These are phyloP conservation scores for Spodoptera frugiperda DNA, from an alignment of 1,140 invertebrate species.

Conservation along the genomic window DNA sequence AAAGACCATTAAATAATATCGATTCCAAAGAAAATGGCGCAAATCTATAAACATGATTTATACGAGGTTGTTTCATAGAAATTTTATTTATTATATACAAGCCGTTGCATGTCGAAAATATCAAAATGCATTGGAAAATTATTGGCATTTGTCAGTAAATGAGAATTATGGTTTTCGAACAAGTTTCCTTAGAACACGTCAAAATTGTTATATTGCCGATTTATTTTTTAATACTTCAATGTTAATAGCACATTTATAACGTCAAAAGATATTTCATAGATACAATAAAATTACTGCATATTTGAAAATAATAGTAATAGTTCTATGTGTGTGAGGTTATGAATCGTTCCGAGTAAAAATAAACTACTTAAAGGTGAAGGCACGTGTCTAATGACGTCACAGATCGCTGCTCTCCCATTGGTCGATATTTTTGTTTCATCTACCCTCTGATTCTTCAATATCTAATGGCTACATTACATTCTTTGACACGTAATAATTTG, in stretches of 20 bases:
- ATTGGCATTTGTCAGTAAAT: constrained; percentile 31
- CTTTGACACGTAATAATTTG: constrained; percentile 23
- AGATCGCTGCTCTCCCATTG: constrained; percentile 31
- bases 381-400: constrained; percentile 41
- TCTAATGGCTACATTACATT: constrained; percentile 11
- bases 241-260: constrained; percentile 5
- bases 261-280: constrained; percentile 17
- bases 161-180: constrained; percentile 9
- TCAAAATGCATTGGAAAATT: constrained; percentile 33
- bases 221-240: constrained; percentile 20
- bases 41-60: constrained; percentile 35
- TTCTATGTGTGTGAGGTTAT: neutral
- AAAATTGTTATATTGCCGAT: constrained; percentile 16
- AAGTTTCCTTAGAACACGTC: constrained; percentile 15
- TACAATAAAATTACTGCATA: neutral
- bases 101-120: constrained; percentile 40
- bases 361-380: constrained; percentile 17
- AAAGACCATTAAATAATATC: constrained; percentile 12
- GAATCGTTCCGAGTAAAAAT: constrained; percentile 16
- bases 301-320: too few species aligned
- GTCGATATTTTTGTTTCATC: constrained; percentile 47
- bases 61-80: constrained; percentile 18
- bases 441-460: constrained; percentile 10
- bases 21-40: constrained; percentile 29
- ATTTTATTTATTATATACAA: constrained; percentile 13